These are phyloP conservation scores for Chlorospingus flavigularis DNA, from an alignment of 2,797 vertebrate species.

Conservation along the genomic window DNA sequence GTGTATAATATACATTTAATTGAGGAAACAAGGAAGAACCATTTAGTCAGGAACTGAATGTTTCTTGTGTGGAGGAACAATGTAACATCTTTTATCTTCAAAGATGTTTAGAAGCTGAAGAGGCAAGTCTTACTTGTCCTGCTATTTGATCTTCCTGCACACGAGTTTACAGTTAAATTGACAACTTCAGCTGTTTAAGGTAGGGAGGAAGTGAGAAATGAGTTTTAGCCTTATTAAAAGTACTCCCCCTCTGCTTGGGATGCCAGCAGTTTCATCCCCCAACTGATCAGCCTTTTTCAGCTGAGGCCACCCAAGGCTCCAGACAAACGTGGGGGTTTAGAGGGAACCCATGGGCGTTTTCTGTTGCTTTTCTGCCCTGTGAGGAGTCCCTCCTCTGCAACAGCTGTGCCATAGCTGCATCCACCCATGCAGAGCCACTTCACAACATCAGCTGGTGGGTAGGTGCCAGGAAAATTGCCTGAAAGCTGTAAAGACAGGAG, in stretches of 20 bases:
- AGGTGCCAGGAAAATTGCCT: neutral
- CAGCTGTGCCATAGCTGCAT: neutral
- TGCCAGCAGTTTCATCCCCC: neutral
- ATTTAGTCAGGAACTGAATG: neutral
- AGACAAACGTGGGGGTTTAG: neutral
- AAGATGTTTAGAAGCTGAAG: slow-evolving; percentile 19
- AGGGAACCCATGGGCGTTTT: neutral
- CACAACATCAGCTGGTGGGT: neutral
- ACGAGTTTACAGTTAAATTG: neutral
- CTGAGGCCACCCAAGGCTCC: neutral
- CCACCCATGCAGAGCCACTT: neutral
- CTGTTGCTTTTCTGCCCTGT: neutral
- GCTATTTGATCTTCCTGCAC: neutral
- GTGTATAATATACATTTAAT: neutral
- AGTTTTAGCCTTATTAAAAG: neutral
- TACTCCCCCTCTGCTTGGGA: neutral
- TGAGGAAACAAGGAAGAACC: slow-evolving; percentile 1
- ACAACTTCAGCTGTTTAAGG: neutral
- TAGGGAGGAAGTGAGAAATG: neutral
- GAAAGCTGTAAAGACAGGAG: neutral
- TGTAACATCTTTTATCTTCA: slow-evolving; percentile 18
- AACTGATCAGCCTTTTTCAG: neutral
- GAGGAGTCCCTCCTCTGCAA: slow-evolving; percentile 14
- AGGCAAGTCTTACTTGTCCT: slow-evolving; percentile 1
- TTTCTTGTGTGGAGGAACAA: neutral